These are phyloP conservation scores for Meteorus sp. DNA, from an alignment of 1,140 invertebrate genomes.

Conservation along the genomic window DNA sequence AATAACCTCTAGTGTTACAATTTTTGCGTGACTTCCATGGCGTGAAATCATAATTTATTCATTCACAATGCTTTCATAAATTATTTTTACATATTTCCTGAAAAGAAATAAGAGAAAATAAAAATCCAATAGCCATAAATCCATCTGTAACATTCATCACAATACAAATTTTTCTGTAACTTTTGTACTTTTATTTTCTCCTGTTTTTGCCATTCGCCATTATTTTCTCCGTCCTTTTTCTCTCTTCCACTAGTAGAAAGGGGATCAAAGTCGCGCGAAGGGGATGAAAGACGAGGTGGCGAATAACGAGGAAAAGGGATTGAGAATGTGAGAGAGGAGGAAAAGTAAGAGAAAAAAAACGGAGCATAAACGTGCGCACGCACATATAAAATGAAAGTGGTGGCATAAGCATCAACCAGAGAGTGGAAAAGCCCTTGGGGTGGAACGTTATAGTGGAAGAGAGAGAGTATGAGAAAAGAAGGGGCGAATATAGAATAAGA, in stretches of 20 bases:
- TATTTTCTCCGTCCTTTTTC: too few relatives aligned
- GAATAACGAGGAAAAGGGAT: slow-evolving; percentile 22
- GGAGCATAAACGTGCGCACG: background rate
- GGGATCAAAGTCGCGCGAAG: too few relatives aligned
- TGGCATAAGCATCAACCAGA: slow-evolving; percentile 35
- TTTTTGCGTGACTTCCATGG: slow-evolving; percentile 47
- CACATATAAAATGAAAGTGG: slow-evolving; percentile 34
- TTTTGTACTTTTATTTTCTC: too few relatives aligned
- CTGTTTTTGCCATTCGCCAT: too few relatives aligned
- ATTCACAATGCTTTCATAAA: slow-evolving; percentile 27
- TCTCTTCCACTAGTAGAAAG: too few relatives aligned
- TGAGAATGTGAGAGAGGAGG: slow-evolving; percentile 13
- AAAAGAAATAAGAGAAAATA: too few relatives aligned
- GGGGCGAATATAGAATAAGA: slow-evolving; percentile 19
- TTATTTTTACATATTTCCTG: slow-evolving; percentile 20
- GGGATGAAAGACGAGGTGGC: too few relatives aligned
- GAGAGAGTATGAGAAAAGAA: slow-evolving; percentile 26
- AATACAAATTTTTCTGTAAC: too few relatives aligned
- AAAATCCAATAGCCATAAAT: too few relatives aligned
- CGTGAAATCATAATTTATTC: slow-evolving; percentile 52
- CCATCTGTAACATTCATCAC: too few relatives aligned
- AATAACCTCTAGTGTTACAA: slow-evolving; percentile 25
- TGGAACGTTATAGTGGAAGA: slow-evolving; percentile 29
- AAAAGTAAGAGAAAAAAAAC: slow-evolving; percentile 17
- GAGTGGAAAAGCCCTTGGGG: slow-evolving; percentile 26